Evolutionary conservation across 2,113 vertebrate species (phyloP), one percentile per base, ranked within the genome.

Genomic region (Paraplagusia blochii): DNA sequence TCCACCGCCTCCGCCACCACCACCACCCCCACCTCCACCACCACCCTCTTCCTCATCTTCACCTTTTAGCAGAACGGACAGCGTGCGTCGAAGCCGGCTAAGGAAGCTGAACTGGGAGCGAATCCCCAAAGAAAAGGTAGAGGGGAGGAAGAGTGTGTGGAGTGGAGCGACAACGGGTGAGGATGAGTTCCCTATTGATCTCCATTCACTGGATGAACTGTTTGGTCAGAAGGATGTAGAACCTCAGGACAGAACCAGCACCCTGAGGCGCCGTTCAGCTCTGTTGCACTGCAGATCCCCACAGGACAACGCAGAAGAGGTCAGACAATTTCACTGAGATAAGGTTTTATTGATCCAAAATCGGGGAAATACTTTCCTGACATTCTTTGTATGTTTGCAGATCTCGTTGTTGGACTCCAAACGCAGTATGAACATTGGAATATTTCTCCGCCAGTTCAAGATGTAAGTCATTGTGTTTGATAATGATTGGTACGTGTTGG

Each of bases 361-460:
- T 6, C 22, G 22, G 6, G 22, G 22, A 29, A 6, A 29, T 29
- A 29, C 22, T 9, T 48, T 15, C 12, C 9, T 39, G 9, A 48
- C 9, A 63, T 44, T 17, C 48, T 11, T 48, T 18, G 11, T 2
- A 44, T 29, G 22, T 1, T 15, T 51, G 12, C 76, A 92, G 93
- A 85, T 92, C 50, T 87, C 85, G 5, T 56, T 93, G 14, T 66
- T 93, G 69, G 92, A 93, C 58, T 78, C 92, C 29, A 94, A 93
- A 69, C 89, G 88, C 53, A 90, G 88, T 51, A 92, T 93, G 87
- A 93, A 93, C 70, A 83, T 93, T 54, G 91, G 92, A 17, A 93
- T 94, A 66, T 93, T 93, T 79, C 87, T 94, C 10, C 91, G 91
- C 1, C 92, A 93, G 75, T 90, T 93, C 35, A 93, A 93, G 77